Percentiles rank a stretch among this genome's conserved stretches.
These are phyloP conservation scores for Aporophyla lueneburgensis DNA, from an alignment of 2,888 invertebrate genomes.

Conservation along the genomic window DNA sequence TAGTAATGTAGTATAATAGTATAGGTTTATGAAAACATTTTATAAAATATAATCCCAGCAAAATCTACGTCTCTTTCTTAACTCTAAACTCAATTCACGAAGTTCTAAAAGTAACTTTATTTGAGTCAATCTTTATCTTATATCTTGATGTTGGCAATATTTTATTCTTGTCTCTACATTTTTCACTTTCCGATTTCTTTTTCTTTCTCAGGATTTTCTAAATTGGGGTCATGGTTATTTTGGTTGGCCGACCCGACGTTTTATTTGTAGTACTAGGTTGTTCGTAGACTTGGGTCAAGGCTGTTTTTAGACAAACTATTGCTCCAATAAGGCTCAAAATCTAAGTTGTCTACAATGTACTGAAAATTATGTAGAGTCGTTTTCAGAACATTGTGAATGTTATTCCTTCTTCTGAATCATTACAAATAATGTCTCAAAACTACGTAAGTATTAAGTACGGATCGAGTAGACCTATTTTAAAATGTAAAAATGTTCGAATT, in stretches of 20 bases:
- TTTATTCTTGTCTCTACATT: conserved; percentile 30
- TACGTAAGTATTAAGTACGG: background rate
- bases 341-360: background rate
- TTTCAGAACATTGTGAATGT: background rate
- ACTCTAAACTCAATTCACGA: conserved; percentile 42
- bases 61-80: conserved; percentile 2
- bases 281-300: background rate
- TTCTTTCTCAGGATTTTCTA: background rate
- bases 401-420: no score
- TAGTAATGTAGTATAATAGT: no score
- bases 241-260: background rate
- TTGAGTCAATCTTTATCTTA: conserved; percentile 48
- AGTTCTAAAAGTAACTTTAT: conserved; percentile 44
- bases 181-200: conserved; percentile 24
- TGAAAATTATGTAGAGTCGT: background rate
- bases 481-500: background rate
- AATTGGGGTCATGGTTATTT: conserved; percentile 4
- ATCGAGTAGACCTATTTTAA: background rate
- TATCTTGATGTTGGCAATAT: conserved; percentile 33
- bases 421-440: background rate
- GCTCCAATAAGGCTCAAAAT: background rate
- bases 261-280: conserved; percentile 5
- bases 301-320: background rate
- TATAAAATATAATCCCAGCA: background rate
- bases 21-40: no score